Evolutionary conservation across 1,140 invertebrate species (phyloP), one percentile per base, ranked within the genome.

Genomic region (Apis dorsata): DNA sequence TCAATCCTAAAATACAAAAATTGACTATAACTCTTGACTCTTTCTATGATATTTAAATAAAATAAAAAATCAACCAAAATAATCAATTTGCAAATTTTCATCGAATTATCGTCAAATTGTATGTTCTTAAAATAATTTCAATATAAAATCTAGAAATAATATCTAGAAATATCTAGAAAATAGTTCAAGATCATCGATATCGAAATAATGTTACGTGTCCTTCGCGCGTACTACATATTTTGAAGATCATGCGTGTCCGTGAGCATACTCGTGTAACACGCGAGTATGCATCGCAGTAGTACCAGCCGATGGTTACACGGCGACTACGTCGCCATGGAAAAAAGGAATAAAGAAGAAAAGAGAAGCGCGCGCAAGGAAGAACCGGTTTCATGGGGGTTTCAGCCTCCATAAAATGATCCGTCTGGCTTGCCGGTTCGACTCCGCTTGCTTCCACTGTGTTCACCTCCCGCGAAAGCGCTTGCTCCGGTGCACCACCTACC

Each of bases 401-500:
- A 68, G 81, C 84, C 74, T 83, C 80, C 76, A 83, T 74, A 71
- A 79, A 68, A 73, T 63, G 85, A 83, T 86, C 71, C 76, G 86
- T 88, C 84, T 83, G 77, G 62, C 83, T 77, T 65, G 68, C 62
- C 53, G 65, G 69, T 81, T 74, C 75, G 78, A 63, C 71, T 81
- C 70, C 21, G 13, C 76, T 79, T 70, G 76, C 70, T 63, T 86
- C 76, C 75, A 75, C 53, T 60, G 79, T 81, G 62, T 59, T 81
- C 74, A n/a, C 71, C 55, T 87, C 77, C 79, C 70, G 78, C 78
- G 83, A 85, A 63, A 84, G 77, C 66, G 63, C 59, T 63, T 85
- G 84, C 84, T 88, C 82, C 71, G 87, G 59, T 86, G 86, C 87
- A 88, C 88, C 85, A 89, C 81, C 88, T 86, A 85, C 74, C 84